These are phyloP conservation scores for Leptonema lineaticorne DNA, from an alignment of 1,140 invertebrate species.

Conservation along the genomic window DNA sequence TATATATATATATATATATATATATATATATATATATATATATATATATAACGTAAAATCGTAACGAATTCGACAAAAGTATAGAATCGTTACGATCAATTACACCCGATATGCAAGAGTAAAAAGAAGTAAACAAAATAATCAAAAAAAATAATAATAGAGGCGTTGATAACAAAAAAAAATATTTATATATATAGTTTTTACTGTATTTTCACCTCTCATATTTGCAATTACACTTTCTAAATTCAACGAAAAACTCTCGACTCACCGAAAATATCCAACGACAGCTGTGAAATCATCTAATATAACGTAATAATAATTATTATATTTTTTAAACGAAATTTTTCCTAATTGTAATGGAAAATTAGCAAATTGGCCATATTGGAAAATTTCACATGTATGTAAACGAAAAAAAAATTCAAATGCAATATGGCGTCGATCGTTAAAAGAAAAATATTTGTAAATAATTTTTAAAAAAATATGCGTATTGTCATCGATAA, in stretches of 20 bases:
- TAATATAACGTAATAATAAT: not conserved
- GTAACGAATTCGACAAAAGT: too few species aligned
- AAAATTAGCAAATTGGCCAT: too few species aligned
- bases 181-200: not conserved
- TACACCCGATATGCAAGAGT: too few species aligned
- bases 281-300: not conserved
- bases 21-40: too few species aligned
- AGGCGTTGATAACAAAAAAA: too few species aligned
- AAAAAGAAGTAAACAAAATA: too few species aligned
- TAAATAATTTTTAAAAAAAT: too few species aligned
- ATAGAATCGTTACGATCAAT: constrained; percentile 21
- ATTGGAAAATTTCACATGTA: constrained; percentile 3
- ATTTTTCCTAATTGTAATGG: constrained; percentile 5
- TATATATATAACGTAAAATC: too few species aligned
- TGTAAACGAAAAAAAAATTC: not conserved
- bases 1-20: too few species aligned
- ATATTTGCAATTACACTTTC: constrained; percentile 17
- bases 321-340: too few species aligned
- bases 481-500: not conserved
- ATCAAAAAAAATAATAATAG: constrained; percentile 7
- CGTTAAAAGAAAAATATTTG: not conserved
- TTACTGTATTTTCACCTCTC: too few species aligned
- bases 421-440: not conserved
- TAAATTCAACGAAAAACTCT: constrained; percentile 19
- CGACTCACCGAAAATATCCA: too few species aligned